These are phyloP conservation scores for Alligator mississippiensis DNA, from an alignment of 2,113 vertebrate species.

Conservation along the genomic window DNA sequence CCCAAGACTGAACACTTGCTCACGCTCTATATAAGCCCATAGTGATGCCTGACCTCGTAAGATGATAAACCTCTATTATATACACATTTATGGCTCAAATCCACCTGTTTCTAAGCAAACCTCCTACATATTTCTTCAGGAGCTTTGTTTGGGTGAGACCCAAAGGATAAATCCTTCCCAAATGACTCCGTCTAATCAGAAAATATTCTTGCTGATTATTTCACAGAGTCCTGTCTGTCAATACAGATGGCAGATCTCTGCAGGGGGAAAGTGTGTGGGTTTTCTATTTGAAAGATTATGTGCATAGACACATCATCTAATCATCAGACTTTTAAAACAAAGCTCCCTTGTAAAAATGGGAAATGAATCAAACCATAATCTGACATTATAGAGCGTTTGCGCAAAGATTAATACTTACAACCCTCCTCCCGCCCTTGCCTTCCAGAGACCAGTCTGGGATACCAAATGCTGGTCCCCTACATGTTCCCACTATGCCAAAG, in stretches of 20 bases:
- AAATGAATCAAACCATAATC: constrained; percentile 7
- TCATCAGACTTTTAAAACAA: neutral
- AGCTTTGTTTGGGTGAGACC: too few species aligned
- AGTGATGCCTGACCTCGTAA: neutral
- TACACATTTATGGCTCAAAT: neutral
- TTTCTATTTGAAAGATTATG: neutral
- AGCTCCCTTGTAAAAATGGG: neutral
- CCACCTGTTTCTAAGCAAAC: neutral
- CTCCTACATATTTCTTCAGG: too few species aligned
- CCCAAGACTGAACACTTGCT: neutral
- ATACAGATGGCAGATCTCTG: neutral
- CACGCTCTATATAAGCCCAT: neutral
- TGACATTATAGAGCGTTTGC: neutral
- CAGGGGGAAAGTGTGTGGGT: neutral
- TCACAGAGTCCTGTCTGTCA: neutral
- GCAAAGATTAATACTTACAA: neutral
- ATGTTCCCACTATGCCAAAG: neutral
- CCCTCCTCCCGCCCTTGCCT: neutral
- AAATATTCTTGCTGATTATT: neutral
- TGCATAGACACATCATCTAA: neutral
- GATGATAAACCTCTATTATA: neutral
- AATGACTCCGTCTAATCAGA: neutral
- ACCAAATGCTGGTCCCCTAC: neutral
- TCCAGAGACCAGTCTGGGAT: neutral
- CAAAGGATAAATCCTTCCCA: neutral